Conservation (phyloP, 1,140 invertebrate species). For the Anastrepha obliqua region DNA sequence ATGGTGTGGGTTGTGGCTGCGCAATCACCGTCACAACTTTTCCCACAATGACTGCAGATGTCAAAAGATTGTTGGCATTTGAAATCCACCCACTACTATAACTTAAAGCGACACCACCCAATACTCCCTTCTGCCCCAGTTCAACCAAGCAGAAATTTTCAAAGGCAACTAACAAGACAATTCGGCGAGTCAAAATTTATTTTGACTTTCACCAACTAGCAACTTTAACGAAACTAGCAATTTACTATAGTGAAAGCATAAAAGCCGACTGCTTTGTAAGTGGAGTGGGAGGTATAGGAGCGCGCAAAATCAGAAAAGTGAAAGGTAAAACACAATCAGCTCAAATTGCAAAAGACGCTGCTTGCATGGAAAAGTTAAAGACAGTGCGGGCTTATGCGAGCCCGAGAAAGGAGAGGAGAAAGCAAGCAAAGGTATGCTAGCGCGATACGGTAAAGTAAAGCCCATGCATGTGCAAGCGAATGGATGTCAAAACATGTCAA, state of each 20-base stretch:
- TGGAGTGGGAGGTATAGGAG: neutral
- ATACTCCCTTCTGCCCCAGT: neutral
- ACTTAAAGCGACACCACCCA: neutral
- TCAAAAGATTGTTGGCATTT: conserved; percentile 17
- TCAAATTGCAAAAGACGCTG: conserved; percentile 17
- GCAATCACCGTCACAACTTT: conserved; percentile 37
- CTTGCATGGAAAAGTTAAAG: neutral
- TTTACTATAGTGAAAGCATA: conserved; percentile 26
- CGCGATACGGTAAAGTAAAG: neutral
- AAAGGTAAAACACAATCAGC: conserved; percentile 40
- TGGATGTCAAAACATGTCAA: conserved; percentile 50
- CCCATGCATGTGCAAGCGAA: neutral
- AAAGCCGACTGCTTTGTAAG: neutral
- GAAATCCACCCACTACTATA: neutral
- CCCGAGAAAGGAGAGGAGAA: neutral
- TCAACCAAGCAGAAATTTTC: conserved; percentile 3
- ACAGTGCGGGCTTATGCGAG: neutral
- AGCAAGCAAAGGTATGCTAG: neutral
- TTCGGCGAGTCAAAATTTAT: conserved; percentile 37
- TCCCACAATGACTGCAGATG: conserved; percentile 21
- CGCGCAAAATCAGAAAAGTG: neutral
- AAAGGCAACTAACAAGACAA: conserved; percentile 6
- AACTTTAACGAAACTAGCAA: conserved; percentile 50
- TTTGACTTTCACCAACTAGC: conserved; percentile 34
- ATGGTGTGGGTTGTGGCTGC: neutral